Base-by-base conservation (phyloP, 2,888 invertebrate genomes). In the Dromius quadrimaculatus region DNA sequence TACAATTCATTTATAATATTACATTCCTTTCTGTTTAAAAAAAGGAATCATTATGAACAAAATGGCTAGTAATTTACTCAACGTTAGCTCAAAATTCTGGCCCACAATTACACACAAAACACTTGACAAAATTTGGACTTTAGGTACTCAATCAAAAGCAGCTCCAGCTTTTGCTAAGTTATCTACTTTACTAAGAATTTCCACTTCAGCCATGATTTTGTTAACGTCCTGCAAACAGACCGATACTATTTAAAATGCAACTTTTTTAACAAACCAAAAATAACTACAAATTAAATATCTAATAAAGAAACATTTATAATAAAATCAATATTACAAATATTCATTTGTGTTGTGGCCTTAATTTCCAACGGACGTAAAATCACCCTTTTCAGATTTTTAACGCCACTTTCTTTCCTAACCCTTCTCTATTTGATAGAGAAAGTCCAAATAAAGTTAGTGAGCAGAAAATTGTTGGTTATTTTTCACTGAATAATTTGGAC, bases 171-270 rank as follows among this genome's bases (percentile, higher is more conserved):
- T 57, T 41, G 20, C 65, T 50, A 54, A 38, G 50, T 54, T 66
- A 66, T 43, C 64, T 61, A 63, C 32, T 72, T 57, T 59, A 63
- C 57, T 71, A 57, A 72, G 41, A 71, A 61, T 75, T 73, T 74
- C 76, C 73, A 75, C 76, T 74, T 77, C 76, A 72, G 83, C 82
- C 82, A 82, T 80, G 80, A 82, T 81, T 83, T 83, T 83, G 80
- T 80, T 83, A 81, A 82, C 80, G 78, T 83, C 84, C 84, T 84
- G 84, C 79, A 84, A 84, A 82, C 79, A 82, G 79, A 82, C 78
- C 80, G 81, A 62, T 38, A 19, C 11, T 13, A 62, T 62, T 62
- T 62, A 62, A 41, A 11, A 62, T 47, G 43, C n/a, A 62, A 23
- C 15, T 23, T 57, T 62, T n/a, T 62, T 13, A 41, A 9, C 36